Conservation (phyloP, 2,113 vertebrate genomes). For the Sinosuthora webbiana region DNA sequence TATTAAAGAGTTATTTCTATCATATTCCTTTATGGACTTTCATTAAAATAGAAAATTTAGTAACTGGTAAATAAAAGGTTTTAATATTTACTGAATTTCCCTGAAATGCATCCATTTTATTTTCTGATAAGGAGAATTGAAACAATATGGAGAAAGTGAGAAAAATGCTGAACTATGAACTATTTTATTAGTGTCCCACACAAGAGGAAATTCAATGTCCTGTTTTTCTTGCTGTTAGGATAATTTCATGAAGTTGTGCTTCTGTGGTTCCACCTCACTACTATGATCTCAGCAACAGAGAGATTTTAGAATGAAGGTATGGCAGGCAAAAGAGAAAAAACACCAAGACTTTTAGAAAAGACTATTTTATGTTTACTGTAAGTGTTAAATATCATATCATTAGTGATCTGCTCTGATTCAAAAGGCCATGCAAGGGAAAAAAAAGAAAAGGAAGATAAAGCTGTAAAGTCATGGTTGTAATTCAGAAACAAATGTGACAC, state of each 20-base stretch:
- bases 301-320: neutral
- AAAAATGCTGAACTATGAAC: neutral
- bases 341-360: neutral
- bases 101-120: neutral
- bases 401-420: neutral
- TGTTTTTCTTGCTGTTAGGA: neutral
- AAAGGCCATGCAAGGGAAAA: neutral
- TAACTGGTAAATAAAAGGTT: neutral
- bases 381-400: neutral
- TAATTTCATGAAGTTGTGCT: neutral
- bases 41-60: neutral
- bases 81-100: neutral
- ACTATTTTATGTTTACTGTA: neutral
- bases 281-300: neutral
- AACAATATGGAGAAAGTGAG: neutral
- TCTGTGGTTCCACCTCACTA: neutral
- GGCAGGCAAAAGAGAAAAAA: neutral
- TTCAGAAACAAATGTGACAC: neutral
- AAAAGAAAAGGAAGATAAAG: neutral
- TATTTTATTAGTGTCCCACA: neutral
- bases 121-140: neutral
- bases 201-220: neutral
- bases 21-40: neutral
- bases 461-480: neutral
- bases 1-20: neutral